These are phyloP conservation scores for Brachypteracias leptosomus DNA, from an alignment of 2,113 vertebrate species.

Conservation along the genomic window DNA sequence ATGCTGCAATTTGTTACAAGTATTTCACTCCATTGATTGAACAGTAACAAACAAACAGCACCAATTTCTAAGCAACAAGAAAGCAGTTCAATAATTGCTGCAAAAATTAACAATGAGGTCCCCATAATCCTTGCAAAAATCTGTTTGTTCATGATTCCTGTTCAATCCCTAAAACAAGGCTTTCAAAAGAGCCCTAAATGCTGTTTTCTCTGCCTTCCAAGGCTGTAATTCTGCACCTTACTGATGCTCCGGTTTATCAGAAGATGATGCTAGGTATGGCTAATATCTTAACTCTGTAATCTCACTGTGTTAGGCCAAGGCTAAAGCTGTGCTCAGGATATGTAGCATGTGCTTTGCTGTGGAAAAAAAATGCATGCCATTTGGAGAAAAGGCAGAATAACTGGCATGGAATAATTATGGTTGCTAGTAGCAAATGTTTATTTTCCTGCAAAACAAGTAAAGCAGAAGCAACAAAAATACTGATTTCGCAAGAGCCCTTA, in stretches of 20 bases:
- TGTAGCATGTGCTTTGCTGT: not conserved
- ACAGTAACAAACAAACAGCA: not conserved
- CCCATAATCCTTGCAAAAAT: not conserved
- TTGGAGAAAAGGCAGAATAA: not conserved
- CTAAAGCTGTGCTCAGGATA: not conserved
- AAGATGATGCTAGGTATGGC: not conserved
- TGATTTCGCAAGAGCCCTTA: not conserved
- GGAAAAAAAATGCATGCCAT: not conserved
- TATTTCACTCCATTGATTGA: not conserved
- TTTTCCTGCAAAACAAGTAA: not conserved
- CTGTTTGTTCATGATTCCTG: not conserved
- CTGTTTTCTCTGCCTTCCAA: not conserved
- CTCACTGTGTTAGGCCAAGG: not conserved
- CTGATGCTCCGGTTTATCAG: not conserved
- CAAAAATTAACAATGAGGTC: not conserved
- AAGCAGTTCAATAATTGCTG: not conserved
- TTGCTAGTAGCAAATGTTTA: not conserved
- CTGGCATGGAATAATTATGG: not conserved
- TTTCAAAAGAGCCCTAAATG: not conserved
- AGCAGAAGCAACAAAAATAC: not conserved
- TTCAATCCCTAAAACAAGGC: not conserved
- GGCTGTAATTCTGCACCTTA: not conserved
- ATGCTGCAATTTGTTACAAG: not conserved
- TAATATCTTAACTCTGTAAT: conserved; percentile 37
- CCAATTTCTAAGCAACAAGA: not conserved